Base-by-base conservation (phyloP, 1,140 invertebrate genomes). In the Brevipalpus yothersi region DNA sequence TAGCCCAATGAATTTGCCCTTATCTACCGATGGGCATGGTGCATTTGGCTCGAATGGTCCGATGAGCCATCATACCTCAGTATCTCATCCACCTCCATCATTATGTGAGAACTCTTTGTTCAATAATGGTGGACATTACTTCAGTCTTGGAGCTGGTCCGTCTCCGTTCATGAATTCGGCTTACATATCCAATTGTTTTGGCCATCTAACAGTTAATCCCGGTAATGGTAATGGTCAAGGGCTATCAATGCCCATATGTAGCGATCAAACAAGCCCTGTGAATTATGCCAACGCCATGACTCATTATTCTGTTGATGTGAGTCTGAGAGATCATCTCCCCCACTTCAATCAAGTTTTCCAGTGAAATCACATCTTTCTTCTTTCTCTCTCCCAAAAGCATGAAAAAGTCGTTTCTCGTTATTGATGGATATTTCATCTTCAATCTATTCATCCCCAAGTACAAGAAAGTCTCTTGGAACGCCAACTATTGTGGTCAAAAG, bases 291-390 rank as follows among this genome's bases (percentile, higher is more conserved):
- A 58, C 43, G 21, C 17, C 4, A 40, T 58, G n/a, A 43, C 17
- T 17, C 41, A 21, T 47, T 21, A 13, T 31, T 55, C 53, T 55
- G 10, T 59, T 1, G 58, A 59, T 40, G 58, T 59, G 11, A 59
- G 51, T 53, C 45, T 41, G 31, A 15, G 43, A n/a, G 21, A 51
- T 17, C 49, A 51, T 49, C 45, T 59, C 2, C 58, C 41, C 49
- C 58, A 59, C 13, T 59, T 59, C 39, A 59, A 51, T 51, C 58
- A 59, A 51, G 58, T 41, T 51, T 59, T 59, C 21, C 58, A 59
- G 19, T 59, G 45, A 51, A 17, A 51, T 5, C 31, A 31, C 5
- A 2, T 31, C 31, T 31, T 5, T 31, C 5, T 31, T 5, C 5
- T 31, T 5, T 31, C 31, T 31, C 31, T 31, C 5, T 31, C 31